These are phyloP conservation scores for Muscicapa adusta DNA, from an alignment of 2,113 vertebrate species.

Conservation along the genomic window DNA sequence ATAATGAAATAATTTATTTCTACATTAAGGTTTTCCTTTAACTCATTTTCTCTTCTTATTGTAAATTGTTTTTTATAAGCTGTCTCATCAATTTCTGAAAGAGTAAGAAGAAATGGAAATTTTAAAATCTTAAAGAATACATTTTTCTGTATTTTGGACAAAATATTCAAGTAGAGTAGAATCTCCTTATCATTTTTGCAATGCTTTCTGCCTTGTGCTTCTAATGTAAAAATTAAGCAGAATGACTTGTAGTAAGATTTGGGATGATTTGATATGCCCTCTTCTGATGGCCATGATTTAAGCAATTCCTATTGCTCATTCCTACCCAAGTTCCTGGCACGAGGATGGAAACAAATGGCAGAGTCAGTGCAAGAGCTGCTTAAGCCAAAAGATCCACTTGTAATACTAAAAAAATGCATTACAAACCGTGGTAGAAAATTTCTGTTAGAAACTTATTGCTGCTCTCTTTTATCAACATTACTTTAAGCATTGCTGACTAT, in stretches of 20 bases:
- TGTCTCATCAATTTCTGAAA: neutral
- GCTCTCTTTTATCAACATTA: neutral
- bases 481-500: neutral
- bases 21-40: neutral
- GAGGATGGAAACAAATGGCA: slow-evolving; percentile 30
- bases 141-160: neutral
- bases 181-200: neutral
- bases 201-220: neutral
- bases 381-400: slow-evolving; percentile 1
- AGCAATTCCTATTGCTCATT: slow-evolving; percentile 42
- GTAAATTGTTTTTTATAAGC: neutral
- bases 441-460: neutral
- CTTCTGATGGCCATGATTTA: slow-evolving; percentile 37
- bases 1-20: neutral
- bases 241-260: neutral
- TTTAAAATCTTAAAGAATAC: neutral
- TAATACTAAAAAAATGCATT: slow-evolving; percentile 51
- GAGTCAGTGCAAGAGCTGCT: neutral
- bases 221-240: neutral
- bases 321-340: slow-evolving; percentile 7
- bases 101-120: neutral
- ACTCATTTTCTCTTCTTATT: neutral
- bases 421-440: neutral
- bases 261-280: slow-evolving; percentile 16
- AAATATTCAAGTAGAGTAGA: neutral